phyloP scores from a whole-genome alignment of 2,797 vertebrate genomes.

The Arctocebus calabarensis region DNA sequence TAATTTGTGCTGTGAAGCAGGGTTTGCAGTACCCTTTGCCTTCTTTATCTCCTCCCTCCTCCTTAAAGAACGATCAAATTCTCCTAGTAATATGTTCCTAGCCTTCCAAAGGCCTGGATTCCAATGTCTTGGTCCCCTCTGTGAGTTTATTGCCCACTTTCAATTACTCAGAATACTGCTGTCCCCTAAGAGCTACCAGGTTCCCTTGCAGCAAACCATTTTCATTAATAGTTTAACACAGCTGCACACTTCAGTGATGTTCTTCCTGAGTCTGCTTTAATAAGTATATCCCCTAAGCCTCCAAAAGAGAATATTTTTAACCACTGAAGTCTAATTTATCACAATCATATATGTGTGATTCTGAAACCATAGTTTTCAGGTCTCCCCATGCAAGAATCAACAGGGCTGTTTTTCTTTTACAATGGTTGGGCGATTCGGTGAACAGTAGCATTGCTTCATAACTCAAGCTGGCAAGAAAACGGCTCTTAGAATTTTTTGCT shows the following conservation, averaged over 20 bases:
- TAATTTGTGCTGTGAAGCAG: neutral
- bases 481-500: constrained; percentile 65
- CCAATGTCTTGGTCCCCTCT: neutral
- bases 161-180: constrained; percentile 19
- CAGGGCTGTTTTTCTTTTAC: constrained; percentile 73
- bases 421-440: constrained; percentile 65
- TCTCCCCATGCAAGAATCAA: constrained; percentile 73
- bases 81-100: neutral
- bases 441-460: constrained; percentile 82
- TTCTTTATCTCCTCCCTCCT: neutral
- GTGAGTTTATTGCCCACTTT: constrained; percentile 15
- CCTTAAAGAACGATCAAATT: constrained; percentile 2
- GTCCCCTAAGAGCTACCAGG: neutral
- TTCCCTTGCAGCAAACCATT: constrained; percentile 34
- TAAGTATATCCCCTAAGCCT: constrained; percentile 40
- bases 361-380: constrained; percentile 65
- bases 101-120: neutral
- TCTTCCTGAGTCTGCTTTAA: constrained; percentile 59
- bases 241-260: neutral
- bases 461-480: constrained; percentile 78
- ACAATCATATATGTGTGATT: constrained; percentile 66
- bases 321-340: constrained; percentile 64
- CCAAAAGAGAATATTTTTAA: constrained; percentile 61
- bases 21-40: neutral
- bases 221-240: constrained; percentile 50